These are phyloP conservation scores for Poecile montanus DNA, from an alignment of 2,797 vertebrate species.

Conservation along the genomic window DNA sequence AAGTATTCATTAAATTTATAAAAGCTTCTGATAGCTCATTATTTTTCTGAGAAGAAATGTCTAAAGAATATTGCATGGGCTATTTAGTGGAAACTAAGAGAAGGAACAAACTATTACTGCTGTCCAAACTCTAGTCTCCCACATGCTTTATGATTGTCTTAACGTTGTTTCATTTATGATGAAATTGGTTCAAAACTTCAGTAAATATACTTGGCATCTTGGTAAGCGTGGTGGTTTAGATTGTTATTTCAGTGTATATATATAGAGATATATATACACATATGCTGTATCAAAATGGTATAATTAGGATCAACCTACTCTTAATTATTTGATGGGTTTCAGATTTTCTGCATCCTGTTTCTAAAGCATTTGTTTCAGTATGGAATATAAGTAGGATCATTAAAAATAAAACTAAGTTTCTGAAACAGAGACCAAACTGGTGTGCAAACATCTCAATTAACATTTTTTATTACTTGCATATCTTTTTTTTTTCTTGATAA, in stretches of 20 bases:
- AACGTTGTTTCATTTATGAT: neutral
- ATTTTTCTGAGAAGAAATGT: constrained; percentile 36
- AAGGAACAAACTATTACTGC: neutral
- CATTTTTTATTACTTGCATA: neutral
- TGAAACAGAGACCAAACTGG: neutral
- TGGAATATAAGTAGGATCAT: neutral
- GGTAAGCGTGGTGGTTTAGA: neutral
- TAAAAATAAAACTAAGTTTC: neutral
- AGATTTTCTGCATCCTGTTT: neutral
- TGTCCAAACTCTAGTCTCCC: neutral
- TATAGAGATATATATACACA: neutral
- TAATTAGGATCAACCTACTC: neutral
- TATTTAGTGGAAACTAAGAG: constrained; percentile 33
- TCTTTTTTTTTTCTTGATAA: neutral
- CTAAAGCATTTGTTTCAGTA: neutral
- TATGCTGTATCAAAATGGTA: neutral
- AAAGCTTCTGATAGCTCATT: constrained; percentile 42
- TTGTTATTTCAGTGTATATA: neutral
- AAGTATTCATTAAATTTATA: constrained; percentile 52
- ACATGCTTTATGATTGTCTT: neutral
- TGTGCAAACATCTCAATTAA: neutral
- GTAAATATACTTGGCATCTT: neutral
- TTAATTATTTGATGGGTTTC: neutral
- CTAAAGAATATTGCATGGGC: constrained; percentile 7
- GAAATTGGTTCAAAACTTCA: neutral